Evolutionary conservation across 2,797 vertebrate species (phyloP).

Genomic region (Bucorvus abyssinicus): DNA sequence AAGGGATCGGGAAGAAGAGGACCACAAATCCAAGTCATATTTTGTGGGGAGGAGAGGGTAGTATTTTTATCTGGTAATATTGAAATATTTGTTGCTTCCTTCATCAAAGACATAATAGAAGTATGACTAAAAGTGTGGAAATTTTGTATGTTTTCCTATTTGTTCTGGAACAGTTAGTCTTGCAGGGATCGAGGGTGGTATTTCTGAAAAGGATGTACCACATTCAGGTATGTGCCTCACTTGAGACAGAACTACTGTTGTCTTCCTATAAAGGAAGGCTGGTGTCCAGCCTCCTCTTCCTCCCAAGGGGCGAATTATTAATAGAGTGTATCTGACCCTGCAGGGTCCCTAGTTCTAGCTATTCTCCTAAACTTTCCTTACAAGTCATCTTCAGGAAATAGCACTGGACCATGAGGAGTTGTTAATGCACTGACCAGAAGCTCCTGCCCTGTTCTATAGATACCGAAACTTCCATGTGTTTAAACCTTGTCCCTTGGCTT

Average conservation of each 20-base stretch:
- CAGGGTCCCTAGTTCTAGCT: not conserved
- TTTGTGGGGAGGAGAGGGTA: not conserved
- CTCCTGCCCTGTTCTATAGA: not conserved
- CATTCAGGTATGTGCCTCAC: not conserved
- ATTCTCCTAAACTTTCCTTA: not conserved
- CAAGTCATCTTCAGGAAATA: not conserved
- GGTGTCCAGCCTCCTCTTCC: not conserved
- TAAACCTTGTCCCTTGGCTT: not conserved
- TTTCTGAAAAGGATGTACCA: not conserved
- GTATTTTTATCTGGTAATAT: not conserved
- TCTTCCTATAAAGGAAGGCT: not conserved
- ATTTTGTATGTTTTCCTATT: not conserved
- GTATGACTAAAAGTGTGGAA: not conserved
- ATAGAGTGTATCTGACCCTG: not conserved
- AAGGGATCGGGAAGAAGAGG: not conserved
- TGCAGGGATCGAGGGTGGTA: not conserved
- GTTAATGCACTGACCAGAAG: not conserved
- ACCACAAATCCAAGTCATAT: not conserved
- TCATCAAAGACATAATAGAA: not conserved
- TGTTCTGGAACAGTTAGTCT: not conserved
- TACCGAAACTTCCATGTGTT: not conserved
- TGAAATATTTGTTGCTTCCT: not conserved
- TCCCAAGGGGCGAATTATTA: not conserved
- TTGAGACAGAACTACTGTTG: not conserved
- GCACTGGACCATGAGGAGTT: not conserved